Evolutionary conservation across 1,140 invertebrate genomes (phyloP).

Genomic region (Drosophila nasuta): DNA sequence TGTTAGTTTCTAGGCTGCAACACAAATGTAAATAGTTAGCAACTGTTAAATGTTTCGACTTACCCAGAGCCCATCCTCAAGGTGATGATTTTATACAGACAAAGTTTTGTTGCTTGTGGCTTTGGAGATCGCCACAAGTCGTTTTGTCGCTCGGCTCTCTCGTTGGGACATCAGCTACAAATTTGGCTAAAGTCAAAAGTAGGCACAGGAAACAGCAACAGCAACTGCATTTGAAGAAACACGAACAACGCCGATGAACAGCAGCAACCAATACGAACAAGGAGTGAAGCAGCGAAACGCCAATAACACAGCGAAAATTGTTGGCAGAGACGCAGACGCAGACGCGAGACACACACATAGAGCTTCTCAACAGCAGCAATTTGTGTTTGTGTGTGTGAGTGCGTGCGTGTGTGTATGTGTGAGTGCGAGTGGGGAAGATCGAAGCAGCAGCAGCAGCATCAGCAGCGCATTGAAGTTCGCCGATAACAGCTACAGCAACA

Average conservation of each 20-base stretch:
- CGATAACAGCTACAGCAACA: conserved; percentile 30
- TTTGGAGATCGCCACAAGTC: background rate
- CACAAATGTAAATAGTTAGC: conserved; percentile 4
- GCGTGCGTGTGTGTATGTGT: too few species aligned
- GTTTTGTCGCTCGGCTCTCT: background rate
- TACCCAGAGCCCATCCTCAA: background rate
- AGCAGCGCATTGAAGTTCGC: conserved; percentile 30
- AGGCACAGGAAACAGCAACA: conserved; percentile 41
- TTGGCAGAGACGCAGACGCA: conserved; percentile 25
- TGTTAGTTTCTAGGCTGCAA: conserved; percentile 13
- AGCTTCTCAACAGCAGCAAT: conserved; percentile 39
- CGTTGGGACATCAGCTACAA: conserved; percentile 31
- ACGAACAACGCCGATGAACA: conserved; percentile 28
- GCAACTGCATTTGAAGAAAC: conserved; percentile 28
- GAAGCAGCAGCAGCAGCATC: conserved; percentile 41
- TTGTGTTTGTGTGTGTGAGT: background rate
- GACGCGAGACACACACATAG: conserved; percentile 14
- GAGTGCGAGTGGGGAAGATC: conserved; percentile 17
- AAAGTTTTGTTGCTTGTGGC: background rate
- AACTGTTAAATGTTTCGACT: conserved; percentile 1
- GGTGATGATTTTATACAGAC: background rate
- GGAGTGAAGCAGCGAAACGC: conserved; percentile 46
- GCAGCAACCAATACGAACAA: conserved; percentile 46
- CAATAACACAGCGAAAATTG: conserved; percentile 38
- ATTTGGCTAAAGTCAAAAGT: conserved; percentile 53